phyloP scores from a whole-genome alignment of 2,888 invertebrate species.

The Cephus spinipes region DNA sequence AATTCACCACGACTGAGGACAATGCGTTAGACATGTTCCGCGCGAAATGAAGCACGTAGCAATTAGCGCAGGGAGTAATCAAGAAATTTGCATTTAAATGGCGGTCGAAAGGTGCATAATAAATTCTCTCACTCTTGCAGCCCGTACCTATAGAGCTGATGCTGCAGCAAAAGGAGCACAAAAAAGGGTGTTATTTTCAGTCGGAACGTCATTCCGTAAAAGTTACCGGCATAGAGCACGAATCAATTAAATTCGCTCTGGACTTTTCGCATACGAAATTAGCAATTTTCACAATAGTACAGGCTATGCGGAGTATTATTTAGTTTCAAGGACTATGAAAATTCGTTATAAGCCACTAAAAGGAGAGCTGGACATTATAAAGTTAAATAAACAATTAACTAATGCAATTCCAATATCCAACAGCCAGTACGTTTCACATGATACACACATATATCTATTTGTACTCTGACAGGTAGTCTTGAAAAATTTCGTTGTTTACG shows the following conservation, averaged over 20 bases:
- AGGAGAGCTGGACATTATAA: neutral
- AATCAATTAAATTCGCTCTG: neutral
- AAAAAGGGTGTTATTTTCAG: neutral
- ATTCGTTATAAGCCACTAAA: neutral
- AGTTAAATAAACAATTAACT: neutral
- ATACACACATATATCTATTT: neutral
- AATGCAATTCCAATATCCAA: neutral
- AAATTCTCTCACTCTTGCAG: constrained; percentile 44
- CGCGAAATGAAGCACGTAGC: constrained; percentile 44
- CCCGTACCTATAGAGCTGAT: constrained; percentile 6
- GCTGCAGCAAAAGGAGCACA: neutral
- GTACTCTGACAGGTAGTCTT: neutral
- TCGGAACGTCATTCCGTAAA: neutral
- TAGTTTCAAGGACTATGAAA: too few relatives aligned
- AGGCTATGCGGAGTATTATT: neutral
- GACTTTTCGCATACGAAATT: neutral
- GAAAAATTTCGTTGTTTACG: neutral
- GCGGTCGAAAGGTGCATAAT: constrained; percentile 58
- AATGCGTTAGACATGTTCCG: constrained; percentile 1
- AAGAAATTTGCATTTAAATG: constrained; percentile 63
- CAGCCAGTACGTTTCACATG: neutral
- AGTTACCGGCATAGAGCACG: neutral
- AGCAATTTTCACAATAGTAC: neutral
- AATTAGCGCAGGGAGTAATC: constrained; percentile 60
- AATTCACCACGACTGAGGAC: neutral